These are phyloP conservation scores for Sylvia borin DNA, from an alignment of 2,797 vertebrate species.

Conservation along the genomic window DNA sequence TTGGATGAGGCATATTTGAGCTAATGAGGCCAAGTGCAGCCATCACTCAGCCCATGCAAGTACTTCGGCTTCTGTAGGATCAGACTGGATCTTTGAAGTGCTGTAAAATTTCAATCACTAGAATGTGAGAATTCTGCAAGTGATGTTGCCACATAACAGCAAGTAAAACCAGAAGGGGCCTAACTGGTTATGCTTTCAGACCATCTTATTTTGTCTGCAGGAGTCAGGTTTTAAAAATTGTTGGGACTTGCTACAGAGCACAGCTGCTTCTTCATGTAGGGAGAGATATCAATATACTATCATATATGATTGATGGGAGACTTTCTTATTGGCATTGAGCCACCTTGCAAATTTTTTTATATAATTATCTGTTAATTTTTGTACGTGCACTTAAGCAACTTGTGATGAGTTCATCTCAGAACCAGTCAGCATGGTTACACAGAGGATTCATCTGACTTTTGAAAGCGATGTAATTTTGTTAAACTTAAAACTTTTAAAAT, in stretches of 20 bases:
- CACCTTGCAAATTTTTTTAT: conserved; percentile 19
- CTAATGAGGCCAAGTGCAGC: background rate
- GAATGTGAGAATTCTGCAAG: background rate
- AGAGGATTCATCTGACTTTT: background rate
- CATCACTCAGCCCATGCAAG: background rate
- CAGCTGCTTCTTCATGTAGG: conserved; percentile 31
- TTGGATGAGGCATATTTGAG: background rate
- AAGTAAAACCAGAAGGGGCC: background rate
- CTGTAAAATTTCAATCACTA: background rate
- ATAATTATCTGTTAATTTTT: conserved; percentile 47
- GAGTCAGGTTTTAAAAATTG: conserved; percentile 15
- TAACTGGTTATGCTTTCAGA: background rate
- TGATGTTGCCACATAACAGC: background rate
- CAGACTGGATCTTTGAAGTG: background rate
- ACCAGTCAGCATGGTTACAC: background rate
- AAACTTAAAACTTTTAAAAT: background rate
- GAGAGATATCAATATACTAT: background rate
- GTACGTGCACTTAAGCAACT: background rate
- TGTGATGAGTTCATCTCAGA: conserved; percentile 12
- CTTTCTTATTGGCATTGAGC: conserved; percentile 13
- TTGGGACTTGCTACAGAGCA: conserved; percentile 35
- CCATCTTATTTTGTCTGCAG: background rate
- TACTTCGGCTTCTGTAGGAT: background rate
- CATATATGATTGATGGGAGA: conserved; percentile 29
- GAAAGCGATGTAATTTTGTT: background rate